Percentiles rank a stretch among this genome's conserved stretches.
Conservation (phyloP, 1,140 invertebrate species). For the Dendroctonus ponderosae region DNA sequence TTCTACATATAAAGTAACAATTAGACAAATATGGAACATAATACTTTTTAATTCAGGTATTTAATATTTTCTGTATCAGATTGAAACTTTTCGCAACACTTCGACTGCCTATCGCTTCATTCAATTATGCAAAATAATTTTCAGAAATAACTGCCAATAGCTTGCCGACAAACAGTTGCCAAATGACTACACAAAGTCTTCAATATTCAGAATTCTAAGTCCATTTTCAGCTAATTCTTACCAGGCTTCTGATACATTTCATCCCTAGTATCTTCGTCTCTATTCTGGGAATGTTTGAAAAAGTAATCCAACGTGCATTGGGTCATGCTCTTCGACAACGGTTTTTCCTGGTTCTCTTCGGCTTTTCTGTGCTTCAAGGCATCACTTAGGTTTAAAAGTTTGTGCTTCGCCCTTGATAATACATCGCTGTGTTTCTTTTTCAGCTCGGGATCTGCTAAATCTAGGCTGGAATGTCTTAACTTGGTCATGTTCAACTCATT, state of each 20-base stretch:
- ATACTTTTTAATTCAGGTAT: too few relatives aligned
- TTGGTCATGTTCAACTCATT: conserved; percentile 35
- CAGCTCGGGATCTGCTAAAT: conserved; percentile 41
- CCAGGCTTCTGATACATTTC: conserved; percentile 1
- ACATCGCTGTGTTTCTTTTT: conserved; percentile 46
- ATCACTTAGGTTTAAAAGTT: conserved; percentile 45
- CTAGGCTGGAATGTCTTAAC: conserved; percentile 46
- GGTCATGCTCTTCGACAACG: conserved; percentile 39
- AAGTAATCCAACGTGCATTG: conserved; percentile 48
- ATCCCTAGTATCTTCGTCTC: conserved; percentile 26
- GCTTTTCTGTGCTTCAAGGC: conserved; percentile 38
- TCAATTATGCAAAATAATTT: too few relatives aligned
- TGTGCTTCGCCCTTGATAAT: conserved; percentile 46
- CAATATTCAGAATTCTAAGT: too few relatives aligned
- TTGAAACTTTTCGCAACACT: too few relatives aligned
- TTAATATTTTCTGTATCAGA: too few relatives aligned
- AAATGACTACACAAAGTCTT: too few relatives aligned
- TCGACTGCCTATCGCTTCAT: too few relatives aligned
- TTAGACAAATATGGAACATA: too few relatives aligned
- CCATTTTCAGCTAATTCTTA: conserved; percentile 3
- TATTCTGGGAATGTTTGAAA: conserved; percentile 42
- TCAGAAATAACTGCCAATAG: too few relatives aligned
- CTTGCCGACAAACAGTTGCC: too few relatives aligned
- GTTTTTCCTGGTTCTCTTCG: conserved; percentile 31
- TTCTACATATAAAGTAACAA: too few relatives aligned